Base-by-base conservation (phyloP, 2,113 vertebrate species). In the Diadophis punctatus region DNA sequence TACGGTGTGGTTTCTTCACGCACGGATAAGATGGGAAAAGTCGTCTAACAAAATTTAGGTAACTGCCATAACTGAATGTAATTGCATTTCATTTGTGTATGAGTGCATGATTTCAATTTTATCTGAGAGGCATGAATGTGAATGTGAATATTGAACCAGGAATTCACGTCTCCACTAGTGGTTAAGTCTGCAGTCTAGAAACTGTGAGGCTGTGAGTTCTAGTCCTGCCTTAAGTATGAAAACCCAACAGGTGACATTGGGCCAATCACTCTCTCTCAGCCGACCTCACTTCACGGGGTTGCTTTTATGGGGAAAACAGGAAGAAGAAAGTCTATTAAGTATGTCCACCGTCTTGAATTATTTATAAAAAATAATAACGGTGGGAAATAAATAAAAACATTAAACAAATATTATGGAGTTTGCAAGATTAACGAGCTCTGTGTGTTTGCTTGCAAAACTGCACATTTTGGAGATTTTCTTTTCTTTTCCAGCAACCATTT, bases 401-500 rank as follows among this genome's bases (percentile, higher is more conserved):
- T 86, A 91, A 34, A 94, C 60, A 91, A 23, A 46, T n/a, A 63
- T 88, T 9, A 0, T 18, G 68, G 53, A 34, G 49, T 90, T 89
- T 93, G 87, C 22, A 34, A 93, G 63, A 7, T 91, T 86, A 52
- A 56, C 48, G 51, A 87, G 22, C 87, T 88, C 85, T 93, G 88
- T 30, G 0, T 46, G 30, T 89, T 93, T 91, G 20, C 43, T 55
- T 68, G 91, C 10, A 49, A 88, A 85, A 93, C 74, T 91, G 53
- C 27, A 56, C 68, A 92, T 93, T 55, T 87, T 46, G 58, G 90
- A 90, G 95, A 74, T 89, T 60, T 92, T 46, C 34, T 74, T 39
- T 20, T 39, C 68, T 80, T 80, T 93, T 89, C 60, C 89, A 87
- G 92, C 91, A 88, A 91, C 49, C 86, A 86, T 84, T 94, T 94